phyloP scores from a whole-genome alignment of 2,888 invertebrate species.

The Xestobium rufovillosum region DNA sequence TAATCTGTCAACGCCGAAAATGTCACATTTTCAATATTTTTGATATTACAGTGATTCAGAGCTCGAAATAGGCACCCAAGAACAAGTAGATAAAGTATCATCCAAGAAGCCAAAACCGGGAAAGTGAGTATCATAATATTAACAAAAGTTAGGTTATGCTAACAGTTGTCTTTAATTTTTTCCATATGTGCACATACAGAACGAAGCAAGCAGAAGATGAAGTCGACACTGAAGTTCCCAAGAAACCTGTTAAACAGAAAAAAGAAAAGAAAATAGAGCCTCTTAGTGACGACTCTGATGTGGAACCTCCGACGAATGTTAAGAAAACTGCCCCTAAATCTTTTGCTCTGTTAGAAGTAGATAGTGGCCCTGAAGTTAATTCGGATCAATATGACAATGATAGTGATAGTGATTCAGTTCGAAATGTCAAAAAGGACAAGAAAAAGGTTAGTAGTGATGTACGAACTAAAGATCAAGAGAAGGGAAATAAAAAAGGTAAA shows the following conservation, averaged over 20 bases:
- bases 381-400: conserved; percentile 34
- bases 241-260: conserved; percentile 29
- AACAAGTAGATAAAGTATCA: conserved; percentile 32
- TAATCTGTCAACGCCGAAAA: neutral
- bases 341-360: conserved; percentile 61
- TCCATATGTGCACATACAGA: neutral
- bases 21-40: too few relatives aligned
- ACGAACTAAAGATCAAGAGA: conserved; percentile 35
- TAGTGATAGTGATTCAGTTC: conserved; percentile 41
- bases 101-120: conserved; percentile 33
- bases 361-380: conserved; percentile 47
- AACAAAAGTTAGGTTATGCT: conserved; percentile 27
- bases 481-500: conserved; percentile 60
- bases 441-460: conserved; percentile 41
- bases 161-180: neutral
- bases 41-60: conserved; percentile 57
- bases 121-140: conserved; percentile 31
- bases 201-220: conserved; percentile 30
- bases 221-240: conserved; percentile 17
- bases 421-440: conserved; percentile 38
- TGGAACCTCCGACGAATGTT: conserved; percentile 39
- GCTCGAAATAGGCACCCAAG: conserved; percentile 34
- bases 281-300: conserved; percentile 41
- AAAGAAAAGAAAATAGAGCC: conserved; percentile 36
- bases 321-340: conserved; percentile 38